Evolutionary conservation across 1,140 invertebrate species (phyloP), one percentile per base, ranked within the genome.

Genomic region (Drosophila sucinea): DNA sequence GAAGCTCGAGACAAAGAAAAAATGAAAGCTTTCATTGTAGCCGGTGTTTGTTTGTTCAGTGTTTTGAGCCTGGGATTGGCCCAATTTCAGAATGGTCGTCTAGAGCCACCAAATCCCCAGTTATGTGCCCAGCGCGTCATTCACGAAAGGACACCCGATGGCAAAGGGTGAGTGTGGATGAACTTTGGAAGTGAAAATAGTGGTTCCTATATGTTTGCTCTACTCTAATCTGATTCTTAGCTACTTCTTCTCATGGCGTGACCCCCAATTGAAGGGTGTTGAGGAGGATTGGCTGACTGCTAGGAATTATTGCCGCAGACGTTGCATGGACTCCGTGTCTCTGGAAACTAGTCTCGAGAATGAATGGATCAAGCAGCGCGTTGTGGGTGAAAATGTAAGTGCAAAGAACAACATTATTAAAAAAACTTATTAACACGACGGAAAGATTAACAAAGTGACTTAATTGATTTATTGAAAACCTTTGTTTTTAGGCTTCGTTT

Each of bases 311-410:
- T 97, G 96, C 91, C 94, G 96, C 74, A 94, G 96, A 91, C 94
- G 96, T 29, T 97, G 96, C 92, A 97, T 97, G 96, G 96, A 97
- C 91, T 94, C 96, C 11, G 95, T 97, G 5, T 96, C 96, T 3
- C 92, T 97, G 77, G 96, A 97, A 92, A 96, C 96, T 61, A 95
- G 95, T 55, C 94, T 94, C 23, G 96, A 97, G 92, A 97, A 97
- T 78, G 95, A 96, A 87, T 96, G 96, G 93, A 95, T 97, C 79
- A 97, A 97, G 91, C 93, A 93, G 67, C 94, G 94, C 67, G 94
- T 97, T 61, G 94, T 95, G 23, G 94, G 95, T 90, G 95, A 95
- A 86, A 95, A 95, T 94, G 96, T 97, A 94, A 93, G 91, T 91
- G 33, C 10, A 23, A 0, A 0, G 0, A 3, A 11, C 60, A 62